Conservation (phyloP, 2,888 invertebrate genomes). For the Meta bourneti region DNA sequence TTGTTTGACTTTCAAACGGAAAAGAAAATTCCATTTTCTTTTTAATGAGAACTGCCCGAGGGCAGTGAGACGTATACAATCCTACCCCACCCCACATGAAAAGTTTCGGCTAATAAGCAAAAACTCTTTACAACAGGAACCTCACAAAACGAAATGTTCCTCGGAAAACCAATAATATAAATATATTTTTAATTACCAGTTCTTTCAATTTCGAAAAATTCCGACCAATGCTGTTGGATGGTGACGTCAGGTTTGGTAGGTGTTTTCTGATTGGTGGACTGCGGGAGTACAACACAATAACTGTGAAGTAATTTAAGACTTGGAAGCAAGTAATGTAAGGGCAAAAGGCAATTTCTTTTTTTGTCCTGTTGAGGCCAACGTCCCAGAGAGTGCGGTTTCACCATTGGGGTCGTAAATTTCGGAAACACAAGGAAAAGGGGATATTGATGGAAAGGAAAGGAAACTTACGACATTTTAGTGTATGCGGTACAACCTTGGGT, state of each 20-base stretch:
- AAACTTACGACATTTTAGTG: neutral
- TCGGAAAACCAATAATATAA: slow-evolving; percentile 60
- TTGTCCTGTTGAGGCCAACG: slow-evolving; percentile 47
- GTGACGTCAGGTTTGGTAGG: slow-evolving; percentile 52
- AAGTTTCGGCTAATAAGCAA: slow-evolving; percentile 68
- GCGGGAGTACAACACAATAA: slow-evolving; percentile 37
- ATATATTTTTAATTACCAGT: slow-evolving; percentile 40
- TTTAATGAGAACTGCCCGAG: slow-evolving; percentile 71
- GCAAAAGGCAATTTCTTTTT: neutral
- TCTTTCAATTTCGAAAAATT: slow-evolving; percentile 53
- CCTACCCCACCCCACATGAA: slow-evolving; percentile 12
- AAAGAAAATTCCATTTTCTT: slow-evolving; percentile 69
- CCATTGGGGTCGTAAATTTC: slow-evolving; percentile 23
- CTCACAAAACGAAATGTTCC: slow-evolving; percentile 34
- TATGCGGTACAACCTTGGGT: slow-evolving; percentile 4
- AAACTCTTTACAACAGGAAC: slow-evolving; percentile 27
- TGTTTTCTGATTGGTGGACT: slow-evolving; percentile 46
- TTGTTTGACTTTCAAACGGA: slow-evolving; percentile 34
- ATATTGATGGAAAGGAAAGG: neutral
- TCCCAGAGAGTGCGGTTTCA: neutral
- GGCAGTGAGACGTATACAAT: slow-evolving; percentile 56
- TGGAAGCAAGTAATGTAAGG: neutral
- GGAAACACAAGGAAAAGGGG: slow-evolving; percentile 9
- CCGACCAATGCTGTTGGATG: slow-evolving; percentile 40
- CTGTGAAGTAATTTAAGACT: slow-evolving; percentile 46